A percentile compares a stretch with the other conserved stretches of the same genome.
Conservation (phyloP, 2,888 invertebrate species). For the Cistogaster globosa region DNA sequence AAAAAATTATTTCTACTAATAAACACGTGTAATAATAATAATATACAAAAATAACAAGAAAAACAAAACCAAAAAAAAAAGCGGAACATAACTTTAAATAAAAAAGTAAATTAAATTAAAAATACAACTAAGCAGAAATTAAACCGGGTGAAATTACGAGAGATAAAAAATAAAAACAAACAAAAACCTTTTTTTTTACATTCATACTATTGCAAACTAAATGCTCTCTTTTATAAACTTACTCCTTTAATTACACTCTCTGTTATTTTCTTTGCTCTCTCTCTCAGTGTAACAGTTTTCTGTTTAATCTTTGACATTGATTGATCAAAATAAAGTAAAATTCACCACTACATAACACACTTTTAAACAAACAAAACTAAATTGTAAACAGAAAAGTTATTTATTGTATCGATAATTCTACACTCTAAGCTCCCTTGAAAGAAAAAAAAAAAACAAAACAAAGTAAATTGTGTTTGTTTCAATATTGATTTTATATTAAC, state of each 20-base stretch:
- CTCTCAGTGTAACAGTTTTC: slow-evolving; percentile 10
- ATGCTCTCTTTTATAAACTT: slow-evolving; percentile 18
- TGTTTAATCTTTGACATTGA: slow-evolving; percentile 52
- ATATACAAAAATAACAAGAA: neutral
- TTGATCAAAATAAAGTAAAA: slow-evolving; percentile 57
- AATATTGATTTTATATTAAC: slow-evolving; percentile 53
- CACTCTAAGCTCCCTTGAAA: neutral
- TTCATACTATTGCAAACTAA: neutral
- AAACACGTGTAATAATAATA: slow-evolving; percentile 56
- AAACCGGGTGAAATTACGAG: slow-evolving; percentile 39
- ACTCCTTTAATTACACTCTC: slow-evolving; percentile 17
- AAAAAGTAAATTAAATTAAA: neutral
- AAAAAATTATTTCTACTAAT: slow-evolving; percentile 4
- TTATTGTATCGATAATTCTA: neutral
- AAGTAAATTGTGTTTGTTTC: slow-evolving; percentile 5
- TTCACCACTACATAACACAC: slow-evolving; percentile 23
- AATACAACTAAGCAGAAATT: slow-evolving; percentile 18
- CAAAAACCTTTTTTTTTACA: neutral
- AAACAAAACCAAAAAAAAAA: slow-evolving; percentile 28
- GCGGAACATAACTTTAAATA: neutral
- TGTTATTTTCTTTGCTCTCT: neutral
- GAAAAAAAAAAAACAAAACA: neutral
- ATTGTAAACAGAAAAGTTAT: slow-evolving; percentile 21
- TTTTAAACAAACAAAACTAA: neutral
- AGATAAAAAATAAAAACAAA: neutral